phyloP scores from a whole-genome alignment of 53 echinoderm and acorn worm genomes.

The Crossaster papposus region DNA sequence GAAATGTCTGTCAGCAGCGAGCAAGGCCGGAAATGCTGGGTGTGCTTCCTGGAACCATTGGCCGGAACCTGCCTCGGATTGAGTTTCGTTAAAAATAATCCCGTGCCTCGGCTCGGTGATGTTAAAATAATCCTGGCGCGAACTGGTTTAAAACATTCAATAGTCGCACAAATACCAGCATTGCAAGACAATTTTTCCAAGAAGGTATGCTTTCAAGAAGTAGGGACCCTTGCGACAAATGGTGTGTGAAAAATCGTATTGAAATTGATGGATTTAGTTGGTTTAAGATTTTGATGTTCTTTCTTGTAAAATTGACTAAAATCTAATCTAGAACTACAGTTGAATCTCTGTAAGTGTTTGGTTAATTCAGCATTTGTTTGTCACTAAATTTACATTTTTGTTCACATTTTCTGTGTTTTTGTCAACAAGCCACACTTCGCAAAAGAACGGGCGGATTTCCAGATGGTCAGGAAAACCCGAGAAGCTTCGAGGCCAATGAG shows the following conservation, averaged over 20 bases:
- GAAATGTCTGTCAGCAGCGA: too few species aligned
- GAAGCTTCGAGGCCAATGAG: slow-evolving; percentile 89
- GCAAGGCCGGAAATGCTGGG: too few species aligned
- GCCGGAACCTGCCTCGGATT: too few species aligned
- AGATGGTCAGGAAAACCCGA: slow-evolving; percentile 43
- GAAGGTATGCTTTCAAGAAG: too few species aligned
- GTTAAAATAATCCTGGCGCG: too few species aligned
- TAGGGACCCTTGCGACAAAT: too few species aligned
- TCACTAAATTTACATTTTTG: not conserved
- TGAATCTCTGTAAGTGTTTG: not conserved
- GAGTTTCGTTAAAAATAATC: too few species aligned
- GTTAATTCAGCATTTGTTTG: not conserved
- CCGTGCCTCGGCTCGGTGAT: too few species aligned
- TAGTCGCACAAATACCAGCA: too few species aligned
- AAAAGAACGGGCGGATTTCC: slow-evolving; percentile 78
- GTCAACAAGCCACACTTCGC: slow-evolving; percentile 76
- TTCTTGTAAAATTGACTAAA: not conserved
- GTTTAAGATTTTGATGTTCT: too few species aligned
- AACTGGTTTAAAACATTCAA: too few species aligned
- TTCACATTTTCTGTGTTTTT: not conserved
- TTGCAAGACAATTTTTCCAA: not conserved
- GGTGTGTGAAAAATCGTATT: not conserved
- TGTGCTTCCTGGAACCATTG: too few species aligned
- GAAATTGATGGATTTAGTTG: not conserved
- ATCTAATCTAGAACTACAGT: not conserved